Evolutionary conservation across 2,113 vertebrate species (phyloP).

Genomic region (Nerophis ophidion): DNA sequence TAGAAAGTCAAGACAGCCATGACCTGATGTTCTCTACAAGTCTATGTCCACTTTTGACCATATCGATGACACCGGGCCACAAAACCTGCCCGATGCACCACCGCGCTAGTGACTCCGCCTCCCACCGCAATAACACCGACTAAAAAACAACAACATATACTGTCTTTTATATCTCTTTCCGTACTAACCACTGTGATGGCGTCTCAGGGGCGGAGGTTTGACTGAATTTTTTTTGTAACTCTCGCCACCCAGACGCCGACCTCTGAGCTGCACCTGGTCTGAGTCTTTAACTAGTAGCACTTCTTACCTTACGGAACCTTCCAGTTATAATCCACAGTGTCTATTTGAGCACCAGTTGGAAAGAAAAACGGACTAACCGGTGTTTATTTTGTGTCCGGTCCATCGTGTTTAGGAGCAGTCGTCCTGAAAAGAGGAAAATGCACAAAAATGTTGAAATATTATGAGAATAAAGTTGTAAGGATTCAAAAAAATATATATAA

Average conservation of each 20-base stretch:
- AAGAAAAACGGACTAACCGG: constrained; percentile 56
- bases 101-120: constrained; percentile 25
- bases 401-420: constrained; percentile 12
- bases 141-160: not conserved
- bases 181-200: constrained; percentile 68
- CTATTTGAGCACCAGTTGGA: constrained; percentile 59
- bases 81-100: constrained; percentile 24
- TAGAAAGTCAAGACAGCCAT: no score
- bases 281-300: constrained; percentile 71
- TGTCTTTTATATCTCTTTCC: constrained; percentile 20
- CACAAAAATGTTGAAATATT: not conserved
- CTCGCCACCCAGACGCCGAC: constrained; percentile 43
- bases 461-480: no score
- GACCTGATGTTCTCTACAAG: no score
- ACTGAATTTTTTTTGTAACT: constrained; percentile 66
- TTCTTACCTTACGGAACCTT: constrained; percentile 69
- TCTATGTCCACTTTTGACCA: no score
- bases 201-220: constrained; percentile 63
- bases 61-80: constrained; percentile 30
- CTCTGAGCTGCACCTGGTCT: constrained; percentile 66
- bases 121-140: constrained; percentile 1
- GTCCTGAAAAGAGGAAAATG: not conserved
- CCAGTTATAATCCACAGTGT: constrained; percentile 63
- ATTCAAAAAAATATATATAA: no score
- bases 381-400: constrained; percentile 65